Percentiles rank a stretch among this genome's conserved stretches.
phyloP scores from a whole-genome alignment of 2,113 vertebrate species.

The Macrotus californicus region DNA sequence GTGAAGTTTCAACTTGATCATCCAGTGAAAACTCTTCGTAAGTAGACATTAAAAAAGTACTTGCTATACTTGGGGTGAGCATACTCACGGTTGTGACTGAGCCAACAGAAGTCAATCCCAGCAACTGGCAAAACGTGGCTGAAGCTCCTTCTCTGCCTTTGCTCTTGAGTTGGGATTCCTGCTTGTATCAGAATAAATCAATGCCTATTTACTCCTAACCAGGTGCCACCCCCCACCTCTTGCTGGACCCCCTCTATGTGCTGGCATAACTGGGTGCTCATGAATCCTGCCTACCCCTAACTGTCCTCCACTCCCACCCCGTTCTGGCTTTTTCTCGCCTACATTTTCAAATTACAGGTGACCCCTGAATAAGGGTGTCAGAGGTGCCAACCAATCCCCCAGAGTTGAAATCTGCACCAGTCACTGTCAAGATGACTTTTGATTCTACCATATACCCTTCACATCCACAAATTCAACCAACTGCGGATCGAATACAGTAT shows the following conservation, averaged over 20 bases:
- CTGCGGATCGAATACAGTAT: background rate
- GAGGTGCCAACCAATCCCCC: background rate
- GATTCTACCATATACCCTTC: background rate
- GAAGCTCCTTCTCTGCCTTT: background rate
- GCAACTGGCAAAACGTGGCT: background rate
- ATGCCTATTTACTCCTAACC: background rate
- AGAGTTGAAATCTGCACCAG: background rate
- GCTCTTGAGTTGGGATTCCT: background rate
- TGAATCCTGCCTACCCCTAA: background rate
- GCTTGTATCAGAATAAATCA: background rate
- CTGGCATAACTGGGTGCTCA: background rate
- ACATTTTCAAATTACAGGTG: background rate
- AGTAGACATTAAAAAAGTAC: background rate
- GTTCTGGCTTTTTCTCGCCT: background rate
- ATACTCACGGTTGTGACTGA: background rate
- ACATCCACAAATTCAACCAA: background rate
- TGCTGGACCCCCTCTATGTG: background rate
- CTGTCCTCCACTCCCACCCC: rapidly evolving
- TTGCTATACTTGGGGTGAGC: background rate
- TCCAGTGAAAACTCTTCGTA: background rate
- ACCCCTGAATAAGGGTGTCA: background rate
- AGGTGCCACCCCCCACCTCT: background rate
- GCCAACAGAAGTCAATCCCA: background rate
- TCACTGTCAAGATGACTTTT: background rate
- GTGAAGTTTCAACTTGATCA: background rate